Base-by-base conservation (phyloP, 2,888 invertebrate genomes). In the Scaeva pyrastri region DNA sequence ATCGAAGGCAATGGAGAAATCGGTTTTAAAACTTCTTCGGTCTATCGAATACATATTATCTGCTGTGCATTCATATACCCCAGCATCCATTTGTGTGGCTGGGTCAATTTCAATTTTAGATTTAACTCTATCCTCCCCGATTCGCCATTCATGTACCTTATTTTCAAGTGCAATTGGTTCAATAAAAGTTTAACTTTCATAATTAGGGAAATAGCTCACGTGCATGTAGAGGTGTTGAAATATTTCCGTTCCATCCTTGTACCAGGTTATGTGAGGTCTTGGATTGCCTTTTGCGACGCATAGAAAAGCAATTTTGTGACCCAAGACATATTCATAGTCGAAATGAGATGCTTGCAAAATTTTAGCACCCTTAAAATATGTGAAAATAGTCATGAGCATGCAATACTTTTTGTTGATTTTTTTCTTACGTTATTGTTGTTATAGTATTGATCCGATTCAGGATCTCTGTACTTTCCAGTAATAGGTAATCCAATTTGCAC, bases 51-150 rank as follows among this genome's bases (percentile, higher is more conserved):
- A 98, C 96, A 97, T 97, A 91, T 98, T 98, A 92, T 98, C 97
- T 0, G 98, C 98, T 5, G 97, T 97, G 90, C 98, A 98, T 92
- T 98, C 98, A 92, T 98, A 98, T 19, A 97, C 96, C n/a, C 98
- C 98, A 12, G 97, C 97, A 91, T 98, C 98, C 97, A 97, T 98
- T 93, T 98, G 98, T 4, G 98, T 97, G 0, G 98, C 98, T 11
- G 98, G 98, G 92, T 98, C 98, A 64, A 98, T 98, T 93, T 98
- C 98, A 90, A 98, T 94, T 93, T 98, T 98, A 31, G 97, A 97
- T 92, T 98, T 98, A 48, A 98, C 96, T 89, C 94, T 95, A 90
- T 97, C 97, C 1, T 95, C 94, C 10, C 95, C 96, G 88, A 96
- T 95, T 88, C 95, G 95, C 97, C 97, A 98, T 92, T 97, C 97